A percentile compares a stretch with the other conserved stretches of the same genome.
These are phyloP conservation scores for Hydrochoerus hydrochaeris DNA, from an alignment of 2,113 vertebrate species.

Conservation along the genomic window DNA sequence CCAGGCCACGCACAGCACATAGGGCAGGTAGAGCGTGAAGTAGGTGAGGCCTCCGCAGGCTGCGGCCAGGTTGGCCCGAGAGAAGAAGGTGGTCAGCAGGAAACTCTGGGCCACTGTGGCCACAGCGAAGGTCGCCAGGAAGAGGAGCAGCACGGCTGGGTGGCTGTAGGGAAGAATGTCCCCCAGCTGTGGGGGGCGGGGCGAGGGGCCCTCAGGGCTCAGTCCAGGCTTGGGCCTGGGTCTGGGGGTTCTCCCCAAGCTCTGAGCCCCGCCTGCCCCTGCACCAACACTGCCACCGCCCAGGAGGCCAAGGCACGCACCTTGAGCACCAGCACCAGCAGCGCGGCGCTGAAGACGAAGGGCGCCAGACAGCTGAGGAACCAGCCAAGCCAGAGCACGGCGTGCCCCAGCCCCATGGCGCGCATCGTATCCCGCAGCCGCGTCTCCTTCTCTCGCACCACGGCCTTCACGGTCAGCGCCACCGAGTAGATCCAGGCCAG, in stretches of 20 bases:
- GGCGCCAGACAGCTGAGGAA: constrained; percentile 93
- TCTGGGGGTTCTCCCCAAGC: too few species aligned
- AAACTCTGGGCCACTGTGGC: constrained; percentile 96
- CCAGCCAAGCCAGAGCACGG: constrained; percentile 94
- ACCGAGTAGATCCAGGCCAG: constrained; percentile 97
- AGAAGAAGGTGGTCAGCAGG: constrained; percentile 95
- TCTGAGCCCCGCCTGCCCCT: accelerated
- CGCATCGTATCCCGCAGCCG: constrained; percentile 94
- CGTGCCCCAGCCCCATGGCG: constrained; percentile 92
- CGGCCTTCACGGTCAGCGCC: constrained; percentile 94
- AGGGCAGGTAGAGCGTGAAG: constrained; percentile 94
- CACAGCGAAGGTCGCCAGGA: constrained; percentile 91
- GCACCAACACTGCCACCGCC: accelerated
- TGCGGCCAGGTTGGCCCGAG: constrained; percentile 92
- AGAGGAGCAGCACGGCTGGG: constrained; percentile 90
- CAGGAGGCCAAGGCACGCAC: constrained; percentile 64
- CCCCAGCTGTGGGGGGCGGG: constrained; percentile 85
- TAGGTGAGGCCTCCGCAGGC: constrained; percentile 94
- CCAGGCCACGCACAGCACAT: constrained; percentile 93
- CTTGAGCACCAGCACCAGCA: constrained; percentile 93
- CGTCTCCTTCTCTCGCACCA: constrained; percentile 95
- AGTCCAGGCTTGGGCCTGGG: too few species aligned
- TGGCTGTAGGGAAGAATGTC: constrained; percentile 94
- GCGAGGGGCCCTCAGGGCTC: neutral
- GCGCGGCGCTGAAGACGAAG: constrained; percentile 89